Evolutionary conservation across 2,888 invertebrate species (phyloP), one percentile per base, ranked within the genome.

Genomic region (Antitype chi): DNA sequence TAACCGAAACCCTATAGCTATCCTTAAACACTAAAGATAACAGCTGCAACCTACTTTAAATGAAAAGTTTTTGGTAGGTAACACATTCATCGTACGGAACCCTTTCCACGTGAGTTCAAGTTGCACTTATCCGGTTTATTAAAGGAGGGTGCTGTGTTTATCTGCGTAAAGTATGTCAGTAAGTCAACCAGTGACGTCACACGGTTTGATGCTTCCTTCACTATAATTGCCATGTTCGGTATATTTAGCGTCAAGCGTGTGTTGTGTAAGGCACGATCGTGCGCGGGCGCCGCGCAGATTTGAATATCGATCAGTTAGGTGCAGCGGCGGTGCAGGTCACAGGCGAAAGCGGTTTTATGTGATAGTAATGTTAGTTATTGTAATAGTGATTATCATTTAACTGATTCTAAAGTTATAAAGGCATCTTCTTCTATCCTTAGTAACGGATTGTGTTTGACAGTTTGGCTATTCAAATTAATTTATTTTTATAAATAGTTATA

Each of bases 251-350:
- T 75, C 75, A 81, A 78, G 75, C 59, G 72, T 79, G 85, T 64
- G 85, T 88, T 87, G 82, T 74, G 85, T 69, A 84, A 87, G 66
- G 13, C 25, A n/a, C 28, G 55, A 49, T 87, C 87, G 87, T 87
- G 87, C 76, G 77, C 85, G 43, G 66, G 78, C 82, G 74, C 70
- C 74, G 74, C 74, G 57, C 78, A 55, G 74, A 62, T 70, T 75
- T 76, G 64, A 71, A 82, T 85, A 88, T 88, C 85, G 85, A 87
- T 88, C 85, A 76, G 78, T 78, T 74, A 60, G 60, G 17, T 38
- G 17, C 32, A 11, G 32, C 4, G 23, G 23, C 38, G 63, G 75
- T 11, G 11, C 20, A 64, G 25, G 38, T n/a, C n/a, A 74, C 6
- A 52, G n/a, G 71, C 53, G 62, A 9, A 23, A 49, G 70, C 70